Base-by-base conservation (phyloP, 2,888 invertebrate genomes). In the Melieria omissa region DNA sequence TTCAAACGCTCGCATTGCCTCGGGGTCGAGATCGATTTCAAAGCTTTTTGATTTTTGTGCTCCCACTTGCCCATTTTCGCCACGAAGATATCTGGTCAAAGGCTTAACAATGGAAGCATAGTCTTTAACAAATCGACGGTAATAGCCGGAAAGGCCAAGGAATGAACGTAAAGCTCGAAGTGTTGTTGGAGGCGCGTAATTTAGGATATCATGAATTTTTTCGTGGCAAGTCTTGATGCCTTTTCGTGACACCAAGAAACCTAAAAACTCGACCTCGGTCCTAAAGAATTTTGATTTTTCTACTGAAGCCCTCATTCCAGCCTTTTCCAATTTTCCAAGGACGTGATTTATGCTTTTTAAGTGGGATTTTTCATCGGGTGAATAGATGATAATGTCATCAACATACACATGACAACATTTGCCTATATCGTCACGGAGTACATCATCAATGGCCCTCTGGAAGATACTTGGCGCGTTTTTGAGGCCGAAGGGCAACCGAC, bases 81-180 rank as follows among this genome's bases (percentile, higher is more conserved):
- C 63, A 9, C 57, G 52, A 52, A 73, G 58, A 44, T 70, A 65
- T 44, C 47, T 65, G 29, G 73, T 73, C 5, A 75, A 58, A 5
- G 75, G 75, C 46, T 75, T 71, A 3, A 45, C 65, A 5, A 75
- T 75, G 14, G 47, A 46, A 4, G 71, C 70, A 58, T 72, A 73
- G 64, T 75, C 62, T 42, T 44, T 65, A 12, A 73, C 64, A 47
- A 71, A 73, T 5, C 75, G 49, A 9, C 69, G 55, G n/a, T 72
- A 74, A n/a, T 74, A 74, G 7, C 74, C 71, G 4, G 75, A 63
- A 8, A 73, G 63, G 44, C 65, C 71, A 44, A 72, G 65, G 45
- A 73, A 66, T 29, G 70, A 67, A 1, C 70, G 72, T 12, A 72
- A 41, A 3, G 70, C 42, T 52, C 73, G 45, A 6, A 72, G 55